These are phyloP conservation scores for Carcharodon carcharias DNA, from an alignment of 2,797 vertebrate genomes.

Conservation along the genomic window DNA sequence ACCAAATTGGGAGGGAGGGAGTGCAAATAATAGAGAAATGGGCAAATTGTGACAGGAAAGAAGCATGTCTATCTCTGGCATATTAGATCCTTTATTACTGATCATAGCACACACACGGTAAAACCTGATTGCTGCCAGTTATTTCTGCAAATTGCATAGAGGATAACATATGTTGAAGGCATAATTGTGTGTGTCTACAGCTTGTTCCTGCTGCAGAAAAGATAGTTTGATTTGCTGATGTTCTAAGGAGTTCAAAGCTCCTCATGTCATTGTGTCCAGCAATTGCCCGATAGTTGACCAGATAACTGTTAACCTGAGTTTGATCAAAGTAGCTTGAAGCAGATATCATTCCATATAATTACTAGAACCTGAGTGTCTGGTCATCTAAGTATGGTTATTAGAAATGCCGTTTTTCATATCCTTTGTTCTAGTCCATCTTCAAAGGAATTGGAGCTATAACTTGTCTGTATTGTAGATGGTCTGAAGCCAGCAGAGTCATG, in stretches of 20 bases:
- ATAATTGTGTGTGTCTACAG: not conserved
- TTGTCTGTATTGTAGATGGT: not conserved
- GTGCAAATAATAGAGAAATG: not conserved
- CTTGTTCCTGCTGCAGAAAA: not conserved
- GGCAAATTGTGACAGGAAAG: not conserved
- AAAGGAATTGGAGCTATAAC: not conserved
- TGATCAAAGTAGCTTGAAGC: not conserved
- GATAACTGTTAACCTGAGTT: not conserved
- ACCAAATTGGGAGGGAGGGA: not conserved
- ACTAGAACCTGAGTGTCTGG: not conserved
- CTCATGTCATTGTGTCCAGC: not conserved
- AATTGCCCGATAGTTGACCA: not conserved
- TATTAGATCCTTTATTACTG: not conserved
- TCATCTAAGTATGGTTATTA: not conserved
- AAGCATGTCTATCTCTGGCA: not conserved
- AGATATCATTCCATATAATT: not conserved
- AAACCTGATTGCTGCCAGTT: not conserved
- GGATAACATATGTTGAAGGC: not conserved
- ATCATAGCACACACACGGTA: not conserved
- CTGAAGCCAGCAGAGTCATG: not conserved
- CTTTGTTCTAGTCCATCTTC: conserved; percentile 7
- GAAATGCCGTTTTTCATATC: not conserved
- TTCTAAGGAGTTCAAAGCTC: not conserved
- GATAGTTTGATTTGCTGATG: not conserved
- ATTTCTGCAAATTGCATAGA: not conserved